Base-by-base conservation (phyloP, 2,888 invertebrate species). In the Patella caerulea region DNA sequence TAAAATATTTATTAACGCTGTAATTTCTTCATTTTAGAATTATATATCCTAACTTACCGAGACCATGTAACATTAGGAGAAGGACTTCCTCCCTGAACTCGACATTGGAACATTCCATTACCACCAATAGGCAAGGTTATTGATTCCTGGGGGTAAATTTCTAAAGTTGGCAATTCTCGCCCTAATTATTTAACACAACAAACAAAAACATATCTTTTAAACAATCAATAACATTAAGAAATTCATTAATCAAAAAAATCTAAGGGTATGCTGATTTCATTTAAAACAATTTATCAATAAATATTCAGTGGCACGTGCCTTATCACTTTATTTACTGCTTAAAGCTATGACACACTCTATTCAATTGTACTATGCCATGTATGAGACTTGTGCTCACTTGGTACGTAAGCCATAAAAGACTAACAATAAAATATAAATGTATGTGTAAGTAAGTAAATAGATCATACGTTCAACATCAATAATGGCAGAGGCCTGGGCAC, bases 71-170 rank as follows among this genome's bases (percentile, higher is more conserved):
- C 74, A 7, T 81, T 83, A n/a, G 91, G 91, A 71, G 88, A 76
- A 3, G 91, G 91, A 34, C 84, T 87, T 19, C 91, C 91, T 53
- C 84, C 86, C 1, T 93, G 92, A 0, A 95, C 93, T 74, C 95
- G 93, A 91, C 98, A 98, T 86, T 95, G 95, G 82, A 98, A 93
- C 83, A 95, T 93, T 19, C 94, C 95, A 78, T 94, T 94, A 53
- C 85, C 85, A 19, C 75, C 95, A 91, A 2, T 92, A 91, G 0
- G 95, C 93, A 89, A 82, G 0, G 94, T 93, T 88, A 95, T 95
- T 9, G 94, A 93, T 9, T 93, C 93, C 80, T 93, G 91, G 0
- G 97, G 97, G 92, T 95, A 95, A 71, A 98, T 93, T 88, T 95
- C 95, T 34, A 98, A 93, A 73, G 93, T 90, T 0, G 98, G 98